Base-by-base conservation (phyloP, 2,797 vertebrate species). In the Pteronotus mesoamericanus region DNA sequence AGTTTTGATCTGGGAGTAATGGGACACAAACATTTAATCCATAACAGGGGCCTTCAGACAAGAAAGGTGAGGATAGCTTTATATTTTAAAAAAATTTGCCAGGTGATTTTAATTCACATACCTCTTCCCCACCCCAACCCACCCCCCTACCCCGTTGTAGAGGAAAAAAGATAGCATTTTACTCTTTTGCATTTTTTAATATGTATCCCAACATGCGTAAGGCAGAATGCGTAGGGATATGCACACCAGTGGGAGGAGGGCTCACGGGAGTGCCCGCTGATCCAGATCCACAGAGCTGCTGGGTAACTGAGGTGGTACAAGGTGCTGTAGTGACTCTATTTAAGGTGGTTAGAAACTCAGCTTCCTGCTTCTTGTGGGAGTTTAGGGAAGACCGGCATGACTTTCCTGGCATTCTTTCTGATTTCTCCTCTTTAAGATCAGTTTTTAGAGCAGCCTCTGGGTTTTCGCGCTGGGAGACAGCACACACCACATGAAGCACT, bases 51-150 rank as follows among this genome's bases (percentile, higher is more conserved):
- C 37, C 12, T 89, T 92, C 24, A 53, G 32, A 22, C 26, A 78
- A 94, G 21, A 8, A 92, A 77, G 34, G 9, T 37, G 42, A 94
- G 48, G 7, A 34, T 69, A 78, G 72, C 9, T 59, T 48, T 32
- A 32, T 32, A 32, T 37, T 83, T 34, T 18, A 24, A 37, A 89
- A 89, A 64, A 59, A 5, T 46, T 53, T 32, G 19, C 22, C 26
- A 29, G 24, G 12, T 78, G 42, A 71, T 88, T 78, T 88, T 61
- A 48, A 77, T 68, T 1, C 6, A 77, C 11, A 68, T 4, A 19
- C 6, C 0, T 8, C 34, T 59, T 5, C 10, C 2, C 9, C 53
- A n/a, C n/a, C n/a, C n/a, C n/a, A n/a, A n/a, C n/a, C n/a, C n/a
- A n/a, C n/a, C n/a, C 6, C 0, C 8, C 42, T 59, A 5, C 10